A percentile compares a stretch with the other conserved stretches of the same genome.
These are phyloP conservation scores for Heliconius cydno DNA, from an alignment of 2,888 invertebrate genomes.

Conservation along the genomic window DNA sequence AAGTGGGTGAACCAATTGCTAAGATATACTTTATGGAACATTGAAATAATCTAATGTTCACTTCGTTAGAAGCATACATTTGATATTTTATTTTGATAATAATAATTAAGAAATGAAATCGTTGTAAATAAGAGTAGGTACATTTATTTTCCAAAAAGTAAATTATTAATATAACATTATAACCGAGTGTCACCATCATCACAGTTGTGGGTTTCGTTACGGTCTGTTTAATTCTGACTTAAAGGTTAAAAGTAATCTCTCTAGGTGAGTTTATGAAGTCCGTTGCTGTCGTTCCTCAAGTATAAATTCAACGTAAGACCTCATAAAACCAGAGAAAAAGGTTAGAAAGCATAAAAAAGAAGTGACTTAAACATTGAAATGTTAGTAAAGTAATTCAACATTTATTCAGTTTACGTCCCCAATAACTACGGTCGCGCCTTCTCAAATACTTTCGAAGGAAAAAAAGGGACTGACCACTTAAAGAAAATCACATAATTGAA, in stretches of 20 bases:
- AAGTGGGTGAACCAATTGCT: conserved; percentile 49
- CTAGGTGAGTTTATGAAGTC: background rate
- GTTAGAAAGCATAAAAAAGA: background rate
- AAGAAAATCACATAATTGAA: conserved; percentile 83
- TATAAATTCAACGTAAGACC: background rate
- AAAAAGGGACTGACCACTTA: conserved; percentile 77
- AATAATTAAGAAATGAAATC: background rate
- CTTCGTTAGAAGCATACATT: background rate
- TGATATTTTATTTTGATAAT: background rate
- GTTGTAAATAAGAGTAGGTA: background rate
- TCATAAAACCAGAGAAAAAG: background rate
- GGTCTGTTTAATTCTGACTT: background rate
- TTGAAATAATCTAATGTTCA: conserved; percentile 23
- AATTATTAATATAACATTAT: background rate
- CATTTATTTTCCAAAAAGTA: too few relatives aligned
- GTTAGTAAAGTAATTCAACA: conserved; percentile 6
- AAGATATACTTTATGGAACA: conserved; percentile 46
- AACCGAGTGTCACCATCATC: background rate
- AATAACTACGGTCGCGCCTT: conserved; percentile 40
- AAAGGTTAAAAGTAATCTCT: background rate
- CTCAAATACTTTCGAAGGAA: conserved; percentile 50
- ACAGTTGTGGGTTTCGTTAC: background rate
- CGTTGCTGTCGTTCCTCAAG: background rate
- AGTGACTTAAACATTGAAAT: conserved; percentile 17
- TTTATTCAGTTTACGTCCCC: conserved; percentile 37